Conservation (phyloP, 2,888 invertebrate genomes). For the Holacanthella duospinosa region DNA sequence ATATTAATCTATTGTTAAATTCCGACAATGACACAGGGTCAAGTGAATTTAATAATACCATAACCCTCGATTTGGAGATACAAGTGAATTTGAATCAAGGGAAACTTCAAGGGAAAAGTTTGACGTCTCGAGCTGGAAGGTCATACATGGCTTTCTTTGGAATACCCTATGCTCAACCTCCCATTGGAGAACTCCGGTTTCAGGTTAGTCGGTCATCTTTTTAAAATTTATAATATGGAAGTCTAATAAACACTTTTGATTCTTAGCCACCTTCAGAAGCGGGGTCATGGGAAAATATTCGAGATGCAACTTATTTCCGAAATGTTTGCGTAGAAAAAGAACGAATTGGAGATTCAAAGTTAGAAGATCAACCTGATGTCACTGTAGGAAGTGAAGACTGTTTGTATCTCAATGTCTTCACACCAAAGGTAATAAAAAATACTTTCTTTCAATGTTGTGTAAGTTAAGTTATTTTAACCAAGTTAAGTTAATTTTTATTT, state of each 20-base stretch:
- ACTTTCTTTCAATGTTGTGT: neutral
- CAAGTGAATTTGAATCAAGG: neutral
- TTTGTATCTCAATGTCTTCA: slow-evolving; percentile 25
- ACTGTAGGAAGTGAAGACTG: slow-evolving; percentile 21
- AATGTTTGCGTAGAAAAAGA: neutral
- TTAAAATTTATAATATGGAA: neutral
- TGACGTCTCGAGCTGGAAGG: slow-evolving; percentile 3
- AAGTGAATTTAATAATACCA: too few relatives aligned
- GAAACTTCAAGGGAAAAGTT: slow-evolving; percentile 1
- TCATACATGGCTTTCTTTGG: slow-evolving; percentile 21
- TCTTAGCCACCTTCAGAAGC: slow-evolving; percentile 58
- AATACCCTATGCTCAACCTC: slow-evolving; percentile 28
- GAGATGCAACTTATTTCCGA: slow-evolving; percentile 62
- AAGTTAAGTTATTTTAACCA: neutral
- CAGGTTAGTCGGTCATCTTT: slow-evolving; percentile 10
- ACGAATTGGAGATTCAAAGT: neutral
- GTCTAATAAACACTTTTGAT: neutral
- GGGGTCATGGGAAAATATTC: slow-evolving; percentile 74
- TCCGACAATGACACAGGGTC: too few relatives aligned
- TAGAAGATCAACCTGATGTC: neutral
- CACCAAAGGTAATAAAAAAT: slow-evolving; percentile 18
- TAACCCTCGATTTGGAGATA: neutral
- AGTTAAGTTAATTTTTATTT: neutral
- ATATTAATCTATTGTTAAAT: too few relatives aligned
- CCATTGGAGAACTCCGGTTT: slow-evolving; percentile 21